Evolutionary conservation across 1,140 invertebrate species (phyloP).

Genomic region (Cyphomyrmex costatus): DNA sequence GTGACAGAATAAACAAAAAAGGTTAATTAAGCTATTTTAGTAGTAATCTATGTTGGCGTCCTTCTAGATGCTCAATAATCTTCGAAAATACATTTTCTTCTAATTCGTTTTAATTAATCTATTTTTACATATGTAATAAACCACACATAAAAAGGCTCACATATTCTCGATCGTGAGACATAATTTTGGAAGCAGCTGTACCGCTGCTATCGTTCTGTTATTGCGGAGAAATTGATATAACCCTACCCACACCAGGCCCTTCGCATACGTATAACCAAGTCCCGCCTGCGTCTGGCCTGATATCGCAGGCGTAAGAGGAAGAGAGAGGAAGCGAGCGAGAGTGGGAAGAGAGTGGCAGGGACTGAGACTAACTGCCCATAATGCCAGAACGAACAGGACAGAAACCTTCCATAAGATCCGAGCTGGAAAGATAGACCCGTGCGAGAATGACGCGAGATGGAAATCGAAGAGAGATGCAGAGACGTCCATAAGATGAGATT

Average conservation of each 20-base stretch:
- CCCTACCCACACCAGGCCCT: conserved; percentile 56
- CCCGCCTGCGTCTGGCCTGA: conserved; percentile 63
- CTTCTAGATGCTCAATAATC: background rate
- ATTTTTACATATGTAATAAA: background rate
- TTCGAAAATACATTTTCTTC: background rate
- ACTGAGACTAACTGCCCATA: conserved; percentile 55
- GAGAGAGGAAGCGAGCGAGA: conserved; percentile 38
- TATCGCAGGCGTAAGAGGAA: conserved; percentile 54
- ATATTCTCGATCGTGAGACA: background rate
- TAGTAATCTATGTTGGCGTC: background rate
- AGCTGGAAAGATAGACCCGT: conserved; percentile 31
- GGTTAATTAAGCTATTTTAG: background rate
- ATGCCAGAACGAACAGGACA: conserved; percentile 56
- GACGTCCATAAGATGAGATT: conserved; percentile 68
- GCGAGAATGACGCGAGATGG: conserved; percentile 42
- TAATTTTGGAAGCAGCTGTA: conserved; percentile 74
- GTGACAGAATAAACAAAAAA: background rate
- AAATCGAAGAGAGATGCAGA: conserved; percentile 54
- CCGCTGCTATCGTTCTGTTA: conserved; percentile 75
- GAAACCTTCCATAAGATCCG: conserved; percentile 54
- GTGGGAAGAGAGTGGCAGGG: background rate
- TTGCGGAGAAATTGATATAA: conserved; percentile 80
- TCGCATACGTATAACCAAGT: conserved; percentile 18
- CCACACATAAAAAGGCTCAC: background rate
- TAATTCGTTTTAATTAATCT: background rate